Evolutionary conservation across 2,113 vertebrate species (phyloP), one percentile per base, ranked within the genome.

Genomic region (Beaufortia kweichowensis): DNA sequence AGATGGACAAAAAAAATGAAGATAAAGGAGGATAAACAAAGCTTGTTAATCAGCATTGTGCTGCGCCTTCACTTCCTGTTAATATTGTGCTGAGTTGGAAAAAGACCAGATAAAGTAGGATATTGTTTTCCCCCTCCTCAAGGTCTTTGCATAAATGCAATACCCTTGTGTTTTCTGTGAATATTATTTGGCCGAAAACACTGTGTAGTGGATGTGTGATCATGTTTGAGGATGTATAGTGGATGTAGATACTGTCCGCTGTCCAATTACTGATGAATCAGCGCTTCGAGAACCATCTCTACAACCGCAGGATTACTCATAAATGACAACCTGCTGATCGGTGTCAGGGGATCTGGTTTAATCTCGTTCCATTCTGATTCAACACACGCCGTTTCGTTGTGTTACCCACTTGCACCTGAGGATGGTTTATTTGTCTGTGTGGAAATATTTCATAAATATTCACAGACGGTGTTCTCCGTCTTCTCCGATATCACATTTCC

Each of bases 1-100:
- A 76, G 74, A 82, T 31, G 70, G 77, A 75, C 43, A 33, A 68
- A 78, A 75, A 81, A 68, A 87, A 87, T 89, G 72, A 79, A 86
- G 77, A 78, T 82, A 85, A 88, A 81, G 82, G 78, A 60, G 68
- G 73, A 72, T 81, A 86, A 83, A 79, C 78, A 87, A 85, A 87
- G 83, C 83, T 82, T 78, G 85, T 82, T 89, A 87, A 91, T 91
- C 86, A 84, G 84, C 78, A 85, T 41, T 61, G 60, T 66, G 59
- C 21, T 61, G 21, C 56, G 23, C 12, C n/a, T 29, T 21, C 21
- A 11, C 43, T 43, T 64, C 23, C 64, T 48, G 64, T 33, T 71
- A 15, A 14, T 63, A 28, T 71, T 77, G 39, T 35, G 46, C 6
- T 65, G 64, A 50, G 50, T 31, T 64, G 60, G 39, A 57, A 46